phyloP scores from a whole-genome alignment of 2,113 vertebrate species.

The Gopherus flavomarginatus region DNA sequence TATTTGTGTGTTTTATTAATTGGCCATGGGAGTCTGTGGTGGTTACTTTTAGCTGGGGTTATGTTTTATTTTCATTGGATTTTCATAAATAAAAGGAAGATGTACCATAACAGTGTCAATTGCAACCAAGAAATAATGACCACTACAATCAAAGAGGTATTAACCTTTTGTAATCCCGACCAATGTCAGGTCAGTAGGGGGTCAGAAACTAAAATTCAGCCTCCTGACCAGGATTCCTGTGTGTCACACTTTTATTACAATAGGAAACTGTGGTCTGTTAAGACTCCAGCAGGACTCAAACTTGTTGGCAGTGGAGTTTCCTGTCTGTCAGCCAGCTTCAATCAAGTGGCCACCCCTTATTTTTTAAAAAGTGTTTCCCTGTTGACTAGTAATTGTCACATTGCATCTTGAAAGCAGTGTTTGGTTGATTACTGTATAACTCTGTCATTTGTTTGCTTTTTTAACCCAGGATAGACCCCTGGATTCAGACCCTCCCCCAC shows the following conservation, averaged over 20 bases:
- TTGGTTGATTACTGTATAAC: conserved; percentile 43
- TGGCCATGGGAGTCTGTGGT: rapidly evolving
- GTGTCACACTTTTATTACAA: conserved; percentile 50
- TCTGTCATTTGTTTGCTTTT: conserved; percentile 63
- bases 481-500: not conserved
- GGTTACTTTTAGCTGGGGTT: rapidly evolving
- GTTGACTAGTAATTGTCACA: conserved; percentile 36
- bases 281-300: rapidly evolving
- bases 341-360: not conserved
- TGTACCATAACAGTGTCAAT: not conserved
- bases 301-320: not conserved
- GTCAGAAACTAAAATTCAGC: conserved; percentile 31
- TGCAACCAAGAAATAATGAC: conserved; percentile 31
- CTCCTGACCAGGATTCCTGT: not conserved
- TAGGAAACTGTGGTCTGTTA: not conserved
- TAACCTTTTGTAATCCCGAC: conserved; percentile 30
- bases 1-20: not conserved
- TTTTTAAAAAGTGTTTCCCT: not conserved
- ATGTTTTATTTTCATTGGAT: not conserved
- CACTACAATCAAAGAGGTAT: not conserved
- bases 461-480: conserved; percentile 55
- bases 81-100: conserved; percentile 27
- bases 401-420: conserved; percentile 47
- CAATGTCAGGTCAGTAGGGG: not conserved
- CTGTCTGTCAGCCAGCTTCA: not conserved